Evolutionary conservation across 2,113 vertebrate genomes (phyloP).

Genomic region (Mola mola): DNA sequence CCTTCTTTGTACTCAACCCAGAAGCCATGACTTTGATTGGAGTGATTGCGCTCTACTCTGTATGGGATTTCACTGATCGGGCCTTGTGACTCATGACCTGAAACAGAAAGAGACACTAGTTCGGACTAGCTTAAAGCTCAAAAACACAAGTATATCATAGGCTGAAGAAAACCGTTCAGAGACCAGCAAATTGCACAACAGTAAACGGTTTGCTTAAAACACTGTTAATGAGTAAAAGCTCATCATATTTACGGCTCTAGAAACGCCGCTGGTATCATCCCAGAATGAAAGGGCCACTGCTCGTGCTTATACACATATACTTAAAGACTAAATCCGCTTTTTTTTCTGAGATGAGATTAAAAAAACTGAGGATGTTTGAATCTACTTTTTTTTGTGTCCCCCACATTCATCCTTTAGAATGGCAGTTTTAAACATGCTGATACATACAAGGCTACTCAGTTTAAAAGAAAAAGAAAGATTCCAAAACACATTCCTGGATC

Average conservation of each 20-base stretch:
- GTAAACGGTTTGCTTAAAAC: background rate
- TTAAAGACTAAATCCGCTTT: too few relatives aligned
- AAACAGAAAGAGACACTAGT: conserved; percentile 25
- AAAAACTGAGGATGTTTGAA: background rate
- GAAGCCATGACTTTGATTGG: conserved; percentile 53
- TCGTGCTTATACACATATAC: too few relatives aligned
- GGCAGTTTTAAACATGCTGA: conserved; percentile 1
- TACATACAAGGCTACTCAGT: conserved; percentile 7
- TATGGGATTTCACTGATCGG: conserved; percentile 38
- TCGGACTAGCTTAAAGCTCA: conserved; percentile 12
- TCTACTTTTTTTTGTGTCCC: background rate
- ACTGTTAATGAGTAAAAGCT: background rate
- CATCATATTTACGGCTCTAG: background rate
- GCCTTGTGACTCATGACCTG: conserved; percentile 28
- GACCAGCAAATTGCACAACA: conserved; percentile 10
- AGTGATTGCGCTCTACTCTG: conserved; percentile 38
- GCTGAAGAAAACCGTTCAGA: conserved; percentile 13
- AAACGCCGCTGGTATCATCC: conserved; percentile 2
- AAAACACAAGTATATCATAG: background rate
- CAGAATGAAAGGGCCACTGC: conserved; percentile 9
- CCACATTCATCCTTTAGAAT: background rate
- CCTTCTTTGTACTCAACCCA: conserved; percentile 50
- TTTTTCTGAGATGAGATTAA: background rate
- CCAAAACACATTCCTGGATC: conserved; percentile 13
- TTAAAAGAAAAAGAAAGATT: conserved; percentile 4